Base-by-base conservation (phyloP, 2,888 invertebrate genomes). In the Ennomos quercinarius region DNA sequence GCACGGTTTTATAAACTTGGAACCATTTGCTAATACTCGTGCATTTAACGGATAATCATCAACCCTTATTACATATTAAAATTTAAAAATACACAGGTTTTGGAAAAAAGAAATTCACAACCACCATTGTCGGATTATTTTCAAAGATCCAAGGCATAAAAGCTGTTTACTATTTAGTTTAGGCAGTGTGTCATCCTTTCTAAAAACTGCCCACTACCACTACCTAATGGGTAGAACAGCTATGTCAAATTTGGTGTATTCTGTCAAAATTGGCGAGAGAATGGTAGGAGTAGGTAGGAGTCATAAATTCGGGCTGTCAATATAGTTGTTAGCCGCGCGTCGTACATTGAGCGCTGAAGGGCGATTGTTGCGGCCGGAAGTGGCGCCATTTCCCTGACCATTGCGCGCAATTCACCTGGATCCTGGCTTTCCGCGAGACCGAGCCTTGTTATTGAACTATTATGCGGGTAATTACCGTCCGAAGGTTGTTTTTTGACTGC, bases 331-430 rank as follows among this genome's bases (percentile, higher is more conserved):
- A 66, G 60, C 49, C 47, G 37, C 51, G 56, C 53, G 61, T 62
- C 61, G 63, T 61, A 56, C 64, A 70, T 67, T 68, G 70, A 66
- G 69, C 72, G 64, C 65, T 61, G 66, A 70, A 67, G 27, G 61
- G 65, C 81, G 81, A 86, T 86, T 86, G 86, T 85, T 84, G 86
- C 73, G 88, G 85, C 85, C 87, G 87, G 89, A 89, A 74, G 83
- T 73, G 73, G 76, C 66, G 81, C 84, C 86, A 84, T 87, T 87
- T 84, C 88, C 84, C 83, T 75, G 80, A 81, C 73, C 82, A 84
- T 75, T 76, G 76, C 75, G 71, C 73, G 70, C 79, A 71, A 81
- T 83, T 86, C 86, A 82, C 78, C 78, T 74, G 63, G 58, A 52
- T 50, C 46, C 35, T 37, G 67, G 63, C 73, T 1, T 5, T 72